Conservation (phyloP, 2,797 vertebrate species). For the Enteromius radiatus region DNA sequence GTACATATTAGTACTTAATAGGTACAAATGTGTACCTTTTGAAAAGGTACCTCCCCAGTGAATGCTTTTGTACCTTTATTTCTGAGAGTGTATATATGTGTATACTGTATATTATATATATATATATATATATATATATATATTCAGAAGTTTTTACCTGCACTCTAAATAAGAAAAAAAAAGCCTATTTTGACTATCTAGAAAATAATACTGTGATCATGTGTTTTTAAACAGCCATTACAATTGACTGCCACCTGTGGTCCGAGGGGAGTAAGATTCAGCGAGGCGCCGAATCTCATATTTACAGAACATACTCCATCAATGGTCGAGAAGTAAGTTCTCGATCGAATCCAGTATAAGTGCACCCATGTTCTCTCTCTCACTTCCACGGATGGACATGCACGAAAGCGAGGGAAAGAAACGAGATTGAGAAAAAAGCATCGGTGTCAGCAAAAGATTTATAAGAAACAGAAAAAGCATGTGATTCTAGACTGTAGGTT, state of each 20-base stretch:
- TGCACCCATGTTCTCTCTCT: conserved; percentile 50
- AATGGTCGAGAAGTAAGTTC: not conserved
- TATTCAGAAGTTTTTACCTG: not conserved
- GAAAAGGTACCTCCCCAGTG: no score
- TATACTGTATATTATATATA: no score
- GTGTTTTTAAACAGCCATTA: not conserved
- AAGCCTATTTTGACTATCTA: not conserved
- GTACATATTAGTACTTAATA: no score
- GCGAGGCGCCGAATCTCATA: not conserved
- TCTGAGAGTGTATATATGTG: no score
- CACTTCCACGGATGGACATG: conserved; percentile 60
- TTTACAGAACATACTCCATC: not conserved
- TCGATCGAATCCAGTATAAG: conserved; percentile 7
- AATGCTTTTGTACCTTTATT: no score
- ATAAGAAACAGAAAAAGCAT: conserved; percentile 70
- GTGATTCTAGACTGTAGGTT: conserved; percentile 70
- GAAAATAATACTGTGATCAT: not conserved
- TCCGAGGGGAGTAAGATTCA: conserved; percentile 10
- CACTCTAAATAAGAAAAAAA: not conserved
- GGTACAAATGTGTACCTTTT: no score
- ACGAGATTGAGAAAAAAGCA: conserved; percentile 59
- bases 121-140: no score
- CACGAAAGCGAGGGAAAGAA: conserved; percentile 24
- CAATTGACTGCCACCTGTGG: not conserved
- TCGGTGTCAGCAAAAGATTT: conserved; percentile 77